These are phyloP conservation scores for Rugalucina vietnamica DNA, from an alignment of 2,888 invertebrate species.

Conservation along the genomic window DNA sequence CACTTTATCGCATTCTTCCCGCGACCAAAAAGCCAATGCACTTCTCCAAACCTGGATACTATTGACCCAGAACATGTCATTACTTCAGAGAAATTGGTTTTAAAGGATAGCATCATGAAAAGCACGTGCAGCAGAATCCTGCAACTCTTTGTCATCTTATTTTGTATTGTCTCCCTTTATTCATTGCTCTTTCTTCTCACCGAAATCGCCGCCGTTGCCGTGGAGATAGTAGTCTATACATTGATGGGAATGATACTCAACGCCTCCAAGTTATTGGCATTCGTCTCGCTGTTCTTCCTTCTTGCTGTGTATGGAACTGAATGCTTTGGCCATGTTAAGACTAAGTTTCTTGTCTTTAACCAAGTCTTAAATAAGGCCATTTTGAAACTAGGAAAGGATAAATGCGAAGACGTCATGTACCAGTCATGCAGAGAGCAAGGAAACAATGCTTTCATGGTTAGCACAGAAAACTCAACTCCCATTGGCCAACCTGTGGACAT, in stretches of 20 bases:
- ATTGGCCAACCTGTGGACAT: slow-evolving; percentile 47
- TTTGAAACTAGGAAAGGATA: slow-evolving; percentile 56
- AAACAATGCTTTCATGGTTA: slow-evolving; percentile 76
- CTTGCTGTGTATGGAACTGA: slow-evolving; percentile 76
- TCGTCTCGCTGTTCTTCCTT: slow-evolving; percentile 75
- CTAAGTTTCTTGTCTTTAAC: slow-evolving; percentile 78
- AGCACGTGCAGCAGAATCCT: slow-evolving; percentile 30
- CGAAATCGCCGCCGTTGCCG: slow-evolving; percentile 78
- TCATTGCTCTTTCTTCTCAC: slow-evolving; percentile 75
- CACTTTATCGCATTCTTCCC: slow-evolving; percentile 71
- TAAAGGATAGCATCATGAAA: slow-evolving; percentile 38
- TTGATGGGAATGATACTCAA: slow-evolving; percentile 80
- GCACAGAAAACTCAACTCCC: slow-evolving; percentile 55
- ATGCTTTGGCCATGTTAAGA: slow-evolving; percentile 75
- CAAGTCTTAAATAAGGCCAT: slow-evolving; percentile 70
- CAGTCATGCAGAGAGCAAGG: slow-evolving; percentile 55
- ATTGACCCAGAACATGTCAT: too few relatives aligned
- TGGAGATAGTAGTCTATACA: slow-evolving; percentile 78
- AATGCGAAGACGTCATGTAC: slow-evolving; percentile 46
- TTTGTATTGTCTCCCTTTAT: slow-evolving; percentile 71
- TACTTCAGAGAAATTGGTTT: too few relatives aligned
- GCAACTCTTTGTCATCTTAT: slow-evolving; percentile 64
- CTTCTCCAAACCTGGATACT: too few relatives aligned
- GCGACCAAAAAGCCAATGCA: too few relatives aligned
- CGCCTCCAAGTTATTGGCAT: slow-evolving; percentile 73